phyloP scores from a whole-genome alignment of 2,797 vertebrate genomes.

The Pangasius krempfi region DNA sequence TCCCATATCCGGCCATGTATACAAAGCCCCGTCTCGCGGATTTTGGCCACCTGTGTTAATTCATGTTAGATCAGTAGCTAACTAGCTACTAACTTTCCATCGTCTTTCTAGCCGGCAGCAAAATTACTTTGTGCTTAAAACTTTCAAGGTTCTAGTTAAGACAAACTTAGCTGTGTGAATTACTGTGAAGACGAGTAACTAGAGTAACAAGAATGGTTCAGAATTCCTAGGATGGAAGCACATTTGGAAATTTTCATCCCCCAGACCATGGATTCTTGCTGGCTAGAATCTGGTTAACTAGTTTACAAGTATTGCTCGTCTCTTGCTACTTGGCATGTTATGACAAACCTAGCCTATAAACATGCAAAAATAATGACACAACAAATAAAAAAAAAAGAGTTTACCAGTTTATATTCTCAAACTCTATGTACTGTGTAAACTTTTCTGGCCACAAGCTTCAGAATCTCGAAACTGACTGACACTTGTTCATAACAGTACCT shows the following conservation, averaged over 20 bases:
- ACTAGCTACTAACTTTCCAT: neutral
- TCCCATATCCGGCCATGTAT: neutral
- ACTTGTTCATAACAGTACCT: neutral
- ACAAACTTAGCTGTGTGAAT: neutral
- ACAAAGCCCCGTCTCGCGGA: neutral
- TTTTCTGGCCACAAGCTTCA: neutral
- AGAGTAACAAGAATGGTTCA: neutral
- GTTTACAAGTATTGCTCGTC: neutral
- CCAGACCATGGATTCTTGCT: neutral
- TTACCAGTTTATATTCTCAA: neutral
- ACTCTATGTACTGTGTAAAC: neutral
- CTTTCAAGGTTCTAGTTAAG: neutral
- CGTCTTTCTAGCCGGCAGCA: neutral
- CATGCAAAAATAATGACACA: neutral
- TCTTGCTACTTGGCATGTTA: neutral
- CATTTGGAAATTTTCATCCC: neutral
- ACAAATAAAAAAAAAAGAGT: neutral
- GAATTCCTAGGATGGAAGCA: neutral
- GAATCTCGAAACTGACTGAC: neutral
- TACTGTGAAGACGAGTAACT: neutral
- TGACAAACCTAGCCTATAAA: conserved; percentile 1
- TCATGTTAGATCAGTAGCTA: no score
- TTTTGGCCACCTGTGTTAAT: no score
- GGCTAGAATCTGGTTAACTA: neutral
- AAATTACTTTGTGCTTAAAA: neutral